Base-by-base conservation (phyloP, 1,140 invertebrate genomes). In the Gryon sp. region DNA sequence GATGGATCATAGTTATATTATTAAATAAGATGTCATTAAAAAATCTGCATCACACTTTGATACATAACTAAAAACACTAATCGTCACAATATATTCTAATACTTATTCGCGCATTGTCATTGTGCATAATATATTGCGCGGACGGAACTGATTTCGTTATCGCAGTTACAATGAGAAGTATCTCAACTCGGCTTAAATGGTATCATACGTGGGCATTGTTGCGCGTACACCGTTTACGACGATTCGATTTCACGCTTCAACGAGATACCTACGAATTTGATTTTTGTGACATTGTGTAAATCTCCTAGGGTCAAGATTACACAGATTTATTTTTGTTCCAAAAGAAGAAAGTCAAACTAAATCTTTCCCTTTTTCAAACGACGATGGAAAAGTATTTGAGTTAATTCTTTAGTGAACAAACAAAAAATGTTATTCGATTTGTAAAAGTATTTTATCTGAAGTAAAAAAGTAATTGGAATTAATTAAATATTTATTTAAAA, bases 201-300 rank as follows among this genome's bases (percentile, higher is more conserved):
- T 59, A 59, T 69, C 65, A 24, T 45, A 24, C 65, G 53, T 59
- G 53, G 59, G 43, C 65, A 43, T 46, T 60, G 53, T 52, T 41
- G 50, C 50, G 41, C 63, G n/a, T 16, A 32, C 38, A 22, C 43
- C 48, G 36, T 53, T 65, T 45, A 53, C 46, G 11, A 14, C 15
- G 4, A 45, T 26, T 20, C 48, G 26, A 20, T 66, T 66, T 65
- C 14, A 57, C 41, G 52, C 50, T 40, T 57, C 30, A 16, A 9
- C 12, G 32, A 57, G 41, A 55, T 52, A 68, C 52, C 52, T 68
- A 57, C 32, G 48, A 48, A 57, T 69, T 69, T 50, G 52, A 68
- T 69, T 59, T 59, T 69, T 68, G 40, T 20, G 18, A n/a, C 22
- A 8, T 0, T 6, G n/a, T 26, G 18, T 53, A 55, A 66, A 53